phyloP scores from a whole-genome alignment of 2,113 vertebrate species.

The Lutjanus erythropterus region DNA sequence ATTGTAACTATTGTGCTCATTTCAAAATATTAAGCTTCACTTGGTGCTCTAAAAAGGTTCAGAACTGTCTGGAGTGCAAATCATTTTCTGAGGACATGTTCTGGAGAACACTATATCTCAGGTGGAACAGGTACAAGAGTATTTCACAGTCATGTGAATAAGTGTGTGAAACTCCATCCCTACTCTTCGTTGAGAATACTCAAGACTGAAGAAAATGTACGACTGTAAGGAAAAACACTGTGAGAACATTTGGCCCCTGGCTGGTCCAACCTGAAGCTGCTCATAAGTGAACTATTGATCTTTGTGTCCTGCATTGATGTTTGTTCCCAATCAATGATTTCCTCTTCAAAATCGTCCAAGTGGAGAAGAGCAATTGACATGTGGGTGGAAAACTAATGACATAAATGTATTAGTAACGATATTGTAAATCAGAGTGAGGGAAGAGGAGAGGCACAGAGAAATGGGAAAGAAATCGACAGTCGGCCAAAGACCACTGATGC shows the following conservation, averaged over 20 bases:
- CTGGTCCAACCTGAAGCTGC: background rate
- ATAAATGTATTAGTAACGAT: constrained; percentile 50
- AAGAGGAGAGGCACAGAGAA: background rate
- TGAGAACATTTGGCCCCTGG: background rate
- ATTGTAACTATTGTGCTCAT: too few relatives aligned
- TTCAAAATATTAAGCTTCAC: too few relatives aligned
- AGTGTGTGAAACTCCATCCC: background rate
- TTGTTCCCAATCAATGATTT: constrained; percentile 38
- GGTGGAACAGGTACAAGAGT: too few relatives aligned
- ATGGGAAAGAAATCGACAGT: constrained; percentile 4
- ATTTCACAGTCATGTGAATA: too few relatives aligned
- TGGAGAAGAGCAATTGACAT: constrained; percentile 29
- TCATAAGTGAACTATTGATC: constrained; percentile 47
- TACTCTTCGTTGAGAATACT: background rate
- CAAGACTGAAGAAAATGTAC: background rate
- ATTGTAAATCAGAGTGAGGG: constrained; percentile 12
- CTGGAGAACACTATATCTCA: too few relatives aligned
- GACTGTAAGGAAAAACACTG: background rate
- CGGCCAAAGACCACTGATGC: background rate
- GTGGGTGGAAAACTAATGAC: constrained; percentile 26
- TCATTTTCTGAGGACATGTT: too few relatives aligned
- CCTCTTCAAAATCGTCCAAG: constrained; percentile 15
- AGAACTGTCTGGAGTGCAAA: too few relatives aligned
- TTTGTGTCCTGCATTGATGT: constrained; percentile 5
- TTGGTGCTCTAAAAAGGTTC: too few relatives aligned